Base-by-base conservation (phyloP, 1,140 invertebrate genomes). In the Halyomorpha halys region DNA sequence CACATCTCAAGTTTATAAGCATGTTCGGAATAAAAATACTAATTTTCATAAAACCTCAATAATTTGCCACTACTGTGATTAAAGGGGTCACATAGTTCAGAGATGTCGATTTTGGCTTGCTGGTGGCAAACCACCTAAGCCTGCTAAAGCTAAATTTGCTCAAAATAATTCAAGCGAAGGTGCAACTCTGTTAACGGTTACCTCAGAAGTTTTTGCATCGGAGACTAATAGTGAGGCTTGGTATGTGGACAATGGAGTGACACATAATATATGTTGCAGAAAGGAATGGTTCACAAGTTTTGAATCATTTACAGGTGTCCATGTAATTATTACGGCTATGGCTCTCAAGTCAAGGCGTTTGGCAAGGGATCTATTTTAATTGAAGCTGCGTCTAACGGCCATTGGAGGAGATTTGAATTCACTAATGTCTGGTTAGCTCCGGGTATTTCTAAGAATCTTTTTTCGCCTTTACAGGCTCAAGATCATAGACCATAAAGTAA, bases 381-480 rank as follows among this genome's bases (percentile, higher is more conserved):
- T 53, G 62, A 65, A 60, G 65, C 67, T 51, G 62, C 59, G 51
- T 61, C 62, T 25, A 60, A 67, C 61, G 66, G 66, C 23, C 65
- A 65, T 65, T 65, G 19, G 54, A 61, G 5, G 68, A 73, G 67
- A 69, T 73, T 2, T 73, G 69, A 72, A 69, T 66, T 67, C 8
- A 8, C 44, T 44, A 44, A 44, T 44, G 44, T 44, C 16, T 44
- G 44, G 44, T 16, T 44, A 44, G 70, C 72, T 45, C 70, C 71
- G 27, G 65, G 70, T n/a, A 68, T 73, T 56, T 61, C 60, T 2
- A 70, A 62, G 65, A 73, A 73, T 65, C 54, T 73, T 27, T 72
- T 74, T 65, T 74, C 73, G 51, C 65, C 71, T 66, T 63, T 72
- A 66, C 70, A 68, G 45, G 70, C 70, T 16, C 71, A 72, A 27